Base-by-base conservation (phyloP, 2,113 vertebrate genomes). In the Menidia beryllina region DNA sequence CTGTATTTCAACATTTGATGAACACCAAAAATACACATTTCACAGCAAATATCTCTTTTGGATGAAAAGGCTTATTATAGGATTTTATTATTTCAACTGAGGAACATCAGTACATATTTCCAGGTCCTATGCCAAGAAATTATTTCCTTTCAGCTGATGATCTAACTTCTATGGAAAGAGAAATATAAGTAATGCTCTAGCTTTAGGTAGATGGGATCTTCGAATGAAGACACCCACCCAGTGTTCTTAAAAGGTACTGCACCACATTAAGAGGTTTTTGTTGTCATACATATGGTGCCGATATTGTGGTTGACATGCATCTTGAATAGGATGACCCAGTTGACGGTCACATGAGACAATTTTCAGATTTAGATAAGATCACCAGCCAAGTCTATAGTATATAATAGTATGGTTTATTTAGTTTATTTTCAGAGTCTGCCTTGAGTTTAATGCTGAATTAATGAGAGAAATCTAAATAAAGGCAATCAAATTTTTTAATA, bases 221-320 rank as follows among this genome's bases (percentile, higher is more conserved):
- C 23, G 23, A 75, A 70, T 48, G 11, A 36, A 88, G 71, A 88
- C 60, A 15, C 19, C 83, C 86, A 83, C 59, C 89, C 13, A 75
- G 69, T 55, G 87, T 74, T 41, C 4, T 12, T 23, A 0, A 12
- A 0, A 11, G 24, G 63, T 53, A 87, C 57, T 87, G 61, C 84
- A 83, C 2, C 14, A 19, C 1, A 15, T 14, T 4, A 26, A 34
- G 4, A 19, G 2, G 57, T 15, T 13, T 7, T 26, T 24, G 17
- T 45, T 52, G 20, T 59, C 36, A 51, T 20, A 13, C 4, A 23
- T 23, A 27, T 36, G 30, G 13, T 14, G 3, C 5, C n/a, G 11
- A 57, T 7, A 12, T 25, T 24, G 12, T n/a, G 15, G 13, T 19
- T 26, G 1, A 39, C 25, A 21, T 26, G 20, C 23, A 49, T 13